Conservation (phyloP, 2,113 vertebrate species). For the Arothron firmamentum region DNA sequence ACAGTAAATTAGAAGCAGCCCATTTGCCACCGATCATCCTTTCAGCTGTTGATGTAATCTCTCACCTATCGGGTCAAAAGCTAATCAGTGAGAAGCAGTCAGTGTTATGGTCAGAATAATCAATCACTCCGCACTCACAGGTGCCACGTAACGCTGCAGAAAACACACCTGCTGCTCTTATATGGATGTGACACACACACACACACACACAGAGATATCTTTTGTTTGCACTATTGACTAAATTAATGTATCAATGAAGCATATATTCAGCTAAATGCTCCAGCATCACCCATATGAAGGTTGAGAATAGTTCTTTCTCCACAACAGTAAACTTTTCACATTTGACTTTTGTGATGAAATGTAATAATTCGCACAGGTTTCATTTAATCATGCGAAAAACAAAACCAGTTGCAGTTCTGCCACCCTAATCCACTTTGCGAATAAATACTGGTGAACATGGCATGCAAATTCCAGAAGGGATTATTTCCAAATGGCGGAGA, state of each 20-base stretch:
- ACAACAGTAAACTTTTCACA: neutral
- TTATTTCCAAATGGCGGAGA: constrained; percentile 71
- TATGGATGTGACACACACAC: constrained; percentile 11
- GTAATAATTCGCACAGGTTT: constrained; percentile 60
- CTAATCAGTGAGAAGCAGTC: constrained; percentile 57
- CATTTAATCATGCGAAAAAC: constrained; percentile 61
- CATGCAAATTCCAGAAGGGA: constrained; percentile 70
- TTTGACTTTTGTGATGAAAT: constrained; percentile 35
- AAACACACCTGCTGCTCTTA: constrained; percentile 35
- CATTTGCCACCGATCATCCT: constrained; percentile 35
- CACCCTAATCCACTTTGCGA: constrained; percentile 68
- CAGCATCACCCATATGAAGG: too few relatives aligned
- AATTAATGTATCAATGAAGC: too few relatives aligned
- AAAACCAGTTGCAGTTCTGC: constrained; percentile 56
- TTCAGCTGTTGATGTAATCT: constrained; percentile 53
- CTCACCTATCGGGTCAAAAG: constrained; percentile 56
- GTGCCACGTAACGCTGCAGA: constrained; percentile 26
- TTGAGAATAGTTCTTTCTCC: too few relatives aligned
- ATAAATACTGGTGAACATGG: constrained; percentile 67
- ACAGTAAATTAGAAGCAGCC: constrained; percentile 60
- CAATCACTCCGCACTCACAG: constrained; percentile 54
- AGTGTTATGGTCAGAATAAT: constrained; percentile 57
- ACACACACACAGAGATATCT: neutral
- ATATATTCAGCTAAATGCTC: too few relatives aligned
- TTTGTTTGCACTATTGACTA: neutral